Percentiles rank a stretch among this genome's conserved stretches.
These are phyloP conservation scores for Spilogale gracilis DNA, from an alignment of 2,113 vertebrate species.

Conservation along the genomic window DNA sequence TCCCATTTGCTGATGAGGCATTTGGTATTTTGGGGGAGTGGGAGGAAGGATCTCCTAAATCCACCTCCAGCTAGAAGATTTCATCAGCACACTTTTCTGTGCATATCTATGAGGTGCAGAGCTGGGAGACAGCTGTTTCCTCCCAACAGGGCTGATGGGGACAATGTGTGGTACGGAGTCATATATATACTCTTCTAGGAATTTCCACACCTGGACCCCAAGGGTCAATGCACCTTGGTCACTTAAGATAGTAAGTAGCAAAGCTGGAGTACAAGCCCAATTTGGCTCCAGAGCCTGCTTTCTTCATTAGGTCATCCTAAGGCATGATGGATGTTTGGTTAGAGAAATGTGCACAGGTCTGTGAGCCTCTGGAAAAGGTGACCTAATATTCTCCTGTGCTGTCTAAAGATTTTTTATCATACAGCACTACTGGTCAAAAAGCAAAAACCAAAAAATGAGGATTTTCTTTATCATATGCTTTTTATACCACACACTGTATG, in stretches of 20 bases:
- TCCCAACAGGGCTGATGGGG: neutral
- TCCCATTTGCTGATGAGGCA: neutral
- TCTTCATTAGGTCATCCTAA: neutral
- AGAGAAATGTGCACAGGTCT: neutral
- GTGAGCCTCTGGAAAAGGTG: neutral
- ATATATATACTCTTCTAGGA: neutral
- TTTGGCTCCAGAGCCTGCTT: too few relatives aligned
- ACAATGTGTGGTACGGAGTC: neutral
- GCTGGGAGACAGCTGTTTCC: accelerated
- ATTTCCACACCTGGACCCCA: neutral
- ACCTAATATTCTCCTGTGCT: too few relatives aligned
- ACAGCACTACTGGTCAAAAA: neutral
- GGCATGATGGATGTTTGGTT: too few relatives aligned
- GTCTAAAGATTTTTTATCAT: neutral
- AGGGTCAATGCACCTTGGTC: neutral
- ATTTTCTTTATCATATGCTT: neutral
- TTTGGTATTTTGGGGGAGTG: neutral
- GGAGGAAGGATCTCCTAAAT: neutral
- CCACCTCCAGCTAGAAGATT: neutral
- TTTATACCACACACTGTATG: neutral
- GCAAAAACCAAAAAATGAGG: neutral
- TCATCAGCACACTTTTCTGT: neutral
- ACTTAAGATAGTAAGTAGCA: neutral
- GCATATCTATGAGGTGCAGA: accelerated
- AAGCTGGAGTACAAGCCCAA: neutral